These are phyloP conservation scores for Chloromyia formosa DNA, from an alignment of 2,888 invertebrate species.

Conservation along the genomic window DNA sequence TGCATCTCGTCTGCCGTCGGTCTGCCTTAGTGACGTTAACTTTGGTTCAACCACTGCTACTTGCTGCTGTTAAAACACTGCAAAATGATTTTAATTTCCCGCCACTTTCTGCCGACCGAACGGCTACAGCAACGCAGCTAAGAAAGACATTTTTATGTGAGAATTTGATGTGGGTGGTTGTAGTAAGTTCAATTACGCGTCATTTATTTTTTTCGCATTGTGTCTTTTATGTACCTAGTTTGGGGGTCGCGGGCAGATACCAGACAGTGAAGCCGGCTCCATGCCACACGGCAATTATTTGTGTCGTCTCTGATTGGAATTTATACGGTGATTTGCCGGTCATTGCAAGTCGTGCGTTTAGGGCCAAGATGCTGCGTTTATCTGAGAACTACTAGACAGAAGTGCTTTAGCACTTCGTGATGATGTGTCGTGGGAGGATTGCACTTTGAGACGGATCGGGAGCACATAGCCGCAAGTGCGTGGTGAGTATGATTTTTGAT, in stretches of 20 bases:
- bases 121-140: not conserved
- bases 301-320: constrained; percentile 28
- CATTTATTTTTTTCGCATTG: too few species aligned
- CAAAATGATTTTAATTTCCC: not conserved
- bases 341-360: constrained; percentile 8
- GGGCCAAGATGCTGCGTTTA: not conserved
- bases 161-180: constrained; percentile 14
- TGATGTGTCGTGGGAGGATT: constrained; percentile 25
- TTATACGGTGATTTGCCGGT: constrained; percentile 32
- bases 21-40: not conserved
- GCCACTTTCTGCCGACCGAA: not conserved
- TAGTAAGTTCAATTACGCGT: constrained; percentile 28
- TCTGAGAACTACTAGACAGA: not conserved
- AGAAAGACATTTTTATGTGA: constrained; percentile 1
- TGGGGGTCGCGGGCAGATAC: too few species aligned
- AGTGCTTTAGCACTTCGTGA: constrained; percentile 23
- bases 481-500: constrained; percentile 7
- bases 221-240: too few species aligned
- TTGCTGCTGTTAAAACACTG: not conserved
- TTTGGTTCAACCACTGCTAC: not conserved
- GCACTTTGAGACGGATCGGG: constrained; percentile 17
- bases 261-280: not conserved
- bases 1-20: constrained; percentile 9
- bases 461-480: not conserved
- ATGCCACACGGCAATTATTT: constrained; percentile 3